Base-by-base conservation (phyloP, 2,113 vertebrate species). In the Tinamus guttatus region DNA sequence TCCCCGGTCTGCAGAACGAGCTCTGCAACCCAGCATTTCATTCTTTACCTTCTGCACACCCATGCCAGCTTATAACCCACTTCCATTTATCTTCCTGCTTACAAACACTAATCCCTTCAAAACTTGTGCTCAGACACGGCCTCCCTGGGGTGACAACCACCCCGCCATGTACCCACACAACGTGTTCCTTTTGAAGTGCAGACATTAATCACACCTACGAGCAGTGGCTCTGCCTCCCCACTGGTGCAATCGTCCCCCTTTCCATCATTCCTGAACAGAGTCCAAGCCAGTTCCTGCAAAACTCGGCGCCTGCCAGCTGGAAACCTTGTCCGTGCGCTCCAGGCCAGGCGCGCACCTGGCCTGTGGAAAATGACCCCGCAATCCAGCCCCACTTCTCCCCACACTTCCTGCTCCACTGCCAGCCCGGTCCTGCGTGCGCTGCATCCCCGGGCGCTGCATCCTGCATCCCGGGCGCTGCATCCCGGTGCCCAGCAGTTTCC, bases 331-430 rank as follows among this genome's bases (percentile, higher is more conserved):
- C 8, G 45, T 19, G 45, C 17, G 8, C 45, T 47, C 45, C 45
- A 47, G 18, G 18, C 45, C 45, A 20, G 45, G 45, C 41, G 13
- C 41, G 13, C 41, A 41, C 41, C n/a, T n/a, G n/a, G n/a, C n/a
- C n/a, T 73, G 40, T n/a, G n/a, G n/a, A n/a, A n/a, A n/a, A n/a
- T n/a, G n/a, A n/a, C 70, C 49, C 71, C 38, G 82, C 87, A 93
- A 87, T 81, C 89, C 60, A 77, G 62, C 87, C 92, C 87, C 30
- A 18, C 90, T 95, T 94, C 92, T 80, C 40, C 28, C 58, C 24
- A 68, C 64, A 77, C 58, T 83, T 90, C 76, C 89, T 41, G 67
- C 78, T 94, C 59, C 70, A 3, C 25, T 45, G 86, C 49, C 91
- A 69, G 49, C 49, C 49, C 24, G 49, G 21, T 49, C 19, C 9